Base-by-base conservation (phyloP, 2,113 vertebrate species). In the Pangasianodon hypophthalmus region DNA sequence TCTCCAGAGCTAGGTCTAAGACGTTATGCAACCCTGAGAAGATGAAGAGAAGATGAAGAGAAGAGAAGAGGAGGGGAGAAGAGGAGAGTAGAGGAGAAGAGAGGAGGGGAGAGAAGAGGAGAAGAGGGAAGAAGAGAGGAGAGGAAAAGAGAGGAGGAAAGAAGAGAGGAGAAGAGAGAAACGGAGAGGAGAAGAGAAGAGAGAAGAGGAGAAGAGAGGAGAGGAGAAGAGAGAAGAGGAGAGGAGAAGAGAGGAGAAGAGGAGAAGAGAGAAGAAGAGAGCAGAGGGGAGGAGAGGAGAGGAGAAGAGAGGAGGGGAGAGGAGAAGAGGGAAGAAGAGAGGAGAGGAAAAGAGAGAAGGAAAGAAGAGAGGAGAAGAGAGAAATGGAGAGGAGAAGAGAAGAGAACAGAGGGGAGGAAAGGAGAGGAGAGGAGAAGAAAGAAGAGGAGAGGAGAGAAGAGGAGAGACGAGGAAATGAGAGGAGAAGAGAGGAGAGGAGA, bases 1-100 rank as follows among this genome's bases (percentile, higher is more conserved):
- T 95, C 93, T 96, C 96, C 44, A 96, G 69, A 29, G 96, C 95
- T 93, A 96, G 91, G 90, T 96, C 96, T 90, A 96, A 93, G 75
- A 96, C 95, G 69, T 96, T 96, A 89, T 96, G 96, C 71, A 96
- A 92, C 48, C 96, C 96, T 96, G 64, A 73, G 62, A 37, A 29
- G 62, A 87, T 4, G 18, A 75, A 37, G 16, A 86, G 75, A 50
- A 50, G 75, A 77, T 18, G 5, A 2, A 41, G 3, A 85, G 67
- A 37, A 6, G 14, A 37, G 41, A 24, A 46, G 37, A 41, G 29
- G 13, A 71, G 67, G 11, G 11, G 29, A 67, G 4, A 9, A 67
- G 64, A n/a, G 11, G 29, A n/a, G 60, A 62, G 26, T 3, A 18
- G 32, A 71, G 2, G 14, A 19, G 32, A 37, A 18, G 32, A 71